phyloP scores from a whole-genome alignment of 2,113 vertebrate species.

The Marmota monax region DNA sequence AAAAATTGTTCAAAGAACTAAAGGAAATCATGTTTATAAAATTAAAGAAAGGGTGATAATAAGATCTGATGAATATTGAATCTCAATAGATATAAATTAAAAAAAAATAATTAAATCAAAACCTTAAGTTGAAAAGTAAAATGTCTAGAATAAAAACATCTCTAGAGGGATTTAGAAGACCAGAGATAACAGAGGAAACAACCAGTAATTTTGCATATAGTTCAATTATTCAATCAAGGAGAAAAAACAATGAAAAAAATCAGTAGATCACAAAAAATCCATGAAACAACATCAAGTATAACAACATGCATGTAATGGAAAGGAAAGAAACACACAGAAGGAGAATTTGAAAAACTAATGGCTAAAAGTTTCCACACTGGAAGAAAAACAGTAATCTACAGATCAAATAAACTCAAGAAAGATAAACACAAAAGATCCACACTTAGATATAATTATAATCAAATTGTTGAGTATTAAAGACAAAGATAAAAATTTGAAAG shows the following conservation, averaged over 20 bases:
- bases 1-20: background rate
- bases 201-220: background rate
- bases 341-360: background rate
- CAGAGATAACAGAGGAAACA: background rate
- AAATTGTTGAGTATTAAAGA: background rate
- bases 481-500: constrained; percentile 3
- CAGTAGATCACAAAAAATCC: background rate
- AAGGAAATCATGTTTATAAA: background rate
- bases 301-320: background rate
- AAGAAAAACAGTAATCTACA: background rate
- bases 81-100: background rate
- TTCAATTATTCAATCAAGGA: background rate
- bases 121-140: background rate
- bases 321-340: background rate
- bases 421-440: background rate
- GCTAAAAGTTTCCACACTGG: background rate
- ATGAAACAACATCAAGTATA: background rate
- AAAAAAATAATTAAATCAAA: constrained; percentile 23
- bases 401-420: background rate
- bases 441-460: background rate
- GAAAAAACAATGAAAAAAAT: background rate
- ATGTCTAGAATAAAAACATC: background rate
- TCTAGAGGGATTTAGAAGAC: background rate
- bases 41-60: background rate
- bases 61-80: background rate